Evolutionary conservation across 2,113 vertebrate genomes (phyloP).

Genomic region (Brienomyrus brachyistius): DNA sequence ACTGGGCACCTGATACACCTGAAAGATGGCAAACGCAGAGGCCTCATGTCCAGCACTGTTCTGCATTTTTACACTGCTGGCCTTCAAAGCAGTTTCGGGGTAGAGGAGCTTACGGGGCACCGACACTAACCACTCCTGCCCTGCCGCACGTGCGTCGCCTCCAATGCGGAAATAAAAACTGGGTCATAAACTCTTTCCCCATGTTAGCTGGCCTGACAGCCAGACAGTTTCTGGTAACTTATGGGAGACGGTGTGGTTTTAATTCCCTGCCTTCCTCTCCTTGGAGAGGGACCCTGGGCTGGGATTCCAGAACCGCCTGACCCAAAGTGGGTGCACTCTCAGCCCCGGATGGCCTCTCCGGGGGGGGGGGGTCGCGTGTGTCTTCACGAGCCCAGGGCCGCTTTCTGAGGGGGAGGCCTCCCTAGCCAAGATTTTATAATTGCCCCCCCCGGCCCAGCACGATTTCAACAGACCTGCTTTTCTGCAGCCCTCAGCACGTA

Average conservation of each 20-base stretch:
- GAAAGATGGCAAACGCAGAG: not conserved
- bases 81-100: not conserved
- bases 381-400: not conserved
- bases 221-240: conserved; percentile 52
- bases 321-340: not conserved
- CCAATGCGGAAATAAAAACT: conserved; percentile 67
- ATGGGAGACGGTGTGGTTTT: conserved; percentile 56
- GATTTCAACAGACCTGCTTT: not conserved
- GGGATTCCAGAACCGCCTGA: not conserved
- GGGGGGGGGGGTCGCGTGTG: not conserved
- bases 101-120: not conserved
- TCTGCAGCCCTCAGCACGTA: not conserved
- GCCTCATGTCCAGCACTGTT: not conserved
- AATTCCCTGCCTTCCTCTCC: conserved; percentile 38
- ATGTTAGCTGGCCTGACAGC: conserved; percentile 57
- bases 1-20: not conserved
- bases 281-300: not conserved
- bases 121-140: conserved; percentile 15
- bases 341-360: not conserved
- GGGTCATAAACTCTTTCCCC: conserved; percentile 72
- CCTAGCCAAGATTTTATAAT: not conserved
- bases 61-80: not conserved
- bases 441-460: not conserved
- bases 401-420: not conserved
- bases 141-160: conserved; percentile 43